Conservation (phyloP, 2,113 vertebrate species). For the Myxocyprinus asiaticus region DNA sequence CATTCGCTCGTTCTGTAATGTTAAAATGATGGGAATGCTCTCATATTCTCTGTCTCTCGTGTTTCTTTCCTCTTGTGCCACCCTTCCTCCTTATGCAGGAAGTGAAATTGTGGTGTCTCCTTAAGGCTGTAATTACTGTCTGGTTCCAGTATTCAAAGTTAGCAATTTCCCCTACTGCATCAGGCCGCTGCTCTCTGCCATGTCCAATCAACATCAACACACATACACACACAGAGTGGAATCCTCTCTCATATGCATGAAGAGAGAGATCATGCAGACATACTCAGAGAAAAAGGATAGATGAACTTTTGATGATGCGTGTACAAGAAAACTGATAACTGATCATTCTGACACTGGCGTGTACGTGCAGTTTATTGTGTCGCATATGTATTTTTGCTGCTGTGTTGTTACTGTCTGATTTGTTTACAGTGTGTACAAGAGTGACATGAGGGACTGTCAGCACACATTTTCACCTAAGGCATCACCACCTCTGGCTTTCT, state of each 20-base stretch:
- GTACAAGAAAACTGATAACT: too few species aligned
- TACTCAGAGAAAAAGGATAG: too few species aligned
- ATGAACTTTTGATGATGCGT: too few species aligned
- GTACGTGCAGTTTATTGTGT: too few species aligned
- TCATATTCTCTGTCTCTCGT: not conserved
- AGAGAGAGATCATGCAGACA: not conserved
- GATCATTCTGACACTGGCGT: too few species aligned
- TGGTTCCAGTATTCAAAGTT: conserved; percentile 60
- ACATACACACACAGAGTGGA: conserved; percentile 40
- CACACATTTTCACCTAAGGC: too few species aligned
- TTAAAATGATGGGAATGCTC: not conserved
- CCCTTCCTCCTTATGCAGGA: not conserved
- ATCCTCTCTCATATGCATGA: conserved; percentile 44
- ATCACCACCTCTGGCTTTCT: too few species aligned
- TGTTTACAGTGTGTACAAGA: too few species aligned
- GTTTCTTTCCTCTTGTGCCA: not conserved
- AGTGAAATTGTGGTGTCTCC: conserved; percentile 39
- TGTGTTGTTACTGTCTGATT: too few species aligned
- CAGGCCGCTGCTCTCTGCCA: conserved; percentile 61
- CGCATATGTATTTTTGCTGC: too few species aligned
- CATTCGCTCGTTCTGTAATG: not conserved
- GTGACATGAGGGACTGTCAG: too few species aligned
- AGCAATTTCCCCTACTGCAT: conserved; percentile 57
- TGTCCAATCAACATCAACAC: conserved; percentile 64
- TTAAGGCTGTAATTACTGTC: conserved; percentile 55